A percentile compares a stretch with the other conserved stretches of the same genome.
Conservation (phyloP, 2,888 invertebrate species). For the Hirtodrosophila cameraria region DNA sequence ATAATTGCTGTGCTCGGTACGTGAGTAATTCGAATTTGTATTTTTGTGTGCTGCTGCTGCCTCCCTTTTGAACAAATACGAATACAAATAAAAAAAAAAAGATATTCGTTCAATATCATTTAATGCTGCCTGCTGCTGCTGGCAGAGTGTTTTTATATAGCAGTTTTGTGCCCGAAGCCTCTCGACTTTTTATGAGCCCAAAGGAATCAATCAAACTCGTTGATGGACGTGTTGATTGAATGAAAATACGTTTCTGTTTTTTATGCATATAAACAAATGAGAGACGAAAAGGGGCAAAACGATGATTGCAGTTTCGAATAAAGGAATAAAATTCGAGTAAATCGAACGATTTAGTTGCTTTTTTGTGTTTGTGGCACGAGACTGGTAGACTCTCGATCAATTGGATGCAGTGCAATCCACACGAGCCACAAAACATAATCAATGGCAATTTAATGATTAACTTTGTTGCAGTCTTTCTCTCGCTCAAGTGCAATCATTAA, state of each 20-base stretch:
- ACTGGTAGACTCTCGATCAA: constrained; percentile 37
- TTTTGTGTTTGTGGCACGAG: constrained; percentile 36
- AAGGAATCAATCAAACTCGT: constrained; percentile 82
- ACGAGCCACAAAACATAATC: constrained; percentile 74
- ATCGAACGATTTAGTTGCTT: constrained; percentile 54
- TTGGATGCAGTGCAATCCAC: constrained; percentile 62
- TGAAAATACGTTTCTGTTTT: constrained; percentile 78
- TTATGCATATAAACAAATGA: constrained; percentile 76
- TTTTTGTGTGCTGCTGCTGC: background rate
- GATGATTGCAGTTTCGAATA: constrained; percentile 43
- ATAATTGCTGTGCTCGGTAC: constrained; percentile 62
- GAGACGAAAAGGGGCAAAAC: constrained; percentile 4
- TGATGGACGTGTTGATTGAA: constrained; percentile 82
- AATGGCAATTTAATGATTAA: constrained; percentile 76
- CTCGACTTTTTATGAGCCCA: constrained; percentile 73
- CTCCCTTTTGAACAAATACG: background rate
- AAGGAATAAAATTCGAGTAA: constrained; percentile 51
- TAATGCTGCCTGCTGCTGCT: constrained; percentile 26
- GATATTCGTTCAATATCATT: constrained; percentile 53
- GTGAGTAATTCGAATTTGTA: constrained; percentile 65
- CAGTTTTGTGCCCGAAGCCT: constrained; percentile 27
- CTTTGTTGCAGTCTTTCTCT: constrained; percentile 53
- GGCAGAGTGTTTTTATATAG: constrained; percentile 1
- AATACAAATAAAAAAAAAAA: constrained; percentile 23
- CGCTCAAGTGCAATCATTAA: constrained; percentile 58